Conservation (phyloP, 2,797 vertebrate species). For the Bradypodion pumilum region DNA sequence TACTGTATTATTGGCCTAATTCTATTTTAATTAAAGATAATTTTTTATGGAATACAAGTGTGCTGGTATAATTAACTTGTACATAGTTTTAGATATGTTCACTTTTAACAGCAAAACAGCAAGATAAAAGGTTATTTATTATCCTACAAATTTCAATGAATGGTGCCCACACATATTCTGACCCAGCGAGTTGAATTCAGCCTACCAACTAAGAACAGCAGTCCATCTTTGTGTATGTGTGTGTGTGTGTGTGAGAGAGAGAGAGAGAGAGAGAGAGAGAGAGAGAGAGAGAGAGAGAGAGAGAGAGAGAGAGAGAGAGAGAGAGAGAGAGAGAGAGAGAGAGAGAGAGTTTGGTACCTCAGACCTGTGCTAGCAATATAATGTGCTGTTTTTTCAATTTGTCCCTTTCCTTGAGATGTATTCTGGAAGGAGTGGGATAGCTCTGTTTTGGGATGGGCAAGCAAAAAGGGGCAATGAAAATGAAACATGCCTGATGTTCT, state of each 20-base stretch:
- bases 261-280: neutral
- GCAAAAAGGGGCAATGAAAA: no score
- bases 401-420: no score
- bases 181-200: neutral
- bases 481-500: no score
- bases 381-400: neutral
- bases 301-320: neutral
- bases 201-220: neutral
- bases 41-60: neutral
- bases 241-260: neutral
- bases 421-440: no score
- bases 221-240: neutral
- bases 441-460: no score
- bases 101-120: neutral
- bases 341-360: neutral
- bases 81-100: neutral
- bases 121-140: neutral
- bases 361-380: neutral
- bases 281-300: neutral
- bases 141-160: neutral
- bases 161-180: neutral
- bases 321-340: neutral
- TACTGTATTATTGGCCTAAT: neutral
- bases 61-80: neutral
- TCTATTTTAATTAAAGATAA: conserved; percentile 7